Evolutionary conservation across 2,888 invertebrate genomes (phyloP), one percentile per base, ranked within the genome.

Genomic region (Ectemnius cavifrons): DNA sequence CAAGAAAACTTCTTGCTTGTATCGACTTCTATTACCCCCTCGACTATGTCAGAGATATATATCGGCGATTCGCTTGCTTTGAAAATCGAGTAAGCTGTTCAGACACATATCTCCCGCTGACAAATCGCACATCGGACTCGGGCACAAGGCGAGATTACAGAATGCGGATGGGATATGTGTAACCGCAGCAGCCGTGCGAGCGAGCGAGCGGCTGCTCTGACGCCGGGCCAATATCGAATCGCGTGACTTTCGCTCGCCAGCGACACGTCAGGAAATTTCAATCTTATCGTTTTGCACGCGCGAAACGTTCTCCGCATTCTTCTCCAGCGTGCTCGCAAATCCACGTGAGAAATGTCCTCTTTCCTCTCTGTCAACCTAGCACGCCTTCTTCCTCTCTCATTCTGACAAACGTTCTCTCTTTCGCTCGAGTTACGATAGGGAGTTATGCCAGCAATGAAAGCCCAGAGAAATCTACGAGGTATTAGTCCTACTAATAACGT

Each of bases 221-320:
- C 37, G 37, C 37, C 37, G 37, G 37, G 37, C 37, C 49, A 37
- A 58, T 27, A 67, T 63, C 47, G 72, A 64, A 58, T 56, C 14
- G 47, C 20, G 28, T 37, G 37, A 37, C 37, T 37, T 37, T 37
- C 37, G 8, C 37, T 37, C 47, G 57, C 52, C 46, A 67, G 49
- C 37, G 45, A 27, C 23, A n/a, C 58, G 76, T 16, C 84, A 82
- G 86, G 85, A 87, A 85, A 84, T 81, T 87, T 82, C 83, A 84
- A 85, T 86, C 85, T 86, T 85, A 83, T 86, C 86, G 72, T 73
- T 71, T 37, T 37, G 67, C 68, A 75, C 81, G 79, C 75, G 81
- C 78, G 79, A 86, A 73, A 78, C 73, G 46, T 61, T 37, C 59
- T 45, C 67, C 18, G 28, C 63, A 61, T 74, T 69, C 71, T 68